A percentile compares a stretch with the other conserved stretches of the same genome.
Conservation (phyloP, 1,140 invertebrate genomes). For the Drosophila fuyamai region DNA sequence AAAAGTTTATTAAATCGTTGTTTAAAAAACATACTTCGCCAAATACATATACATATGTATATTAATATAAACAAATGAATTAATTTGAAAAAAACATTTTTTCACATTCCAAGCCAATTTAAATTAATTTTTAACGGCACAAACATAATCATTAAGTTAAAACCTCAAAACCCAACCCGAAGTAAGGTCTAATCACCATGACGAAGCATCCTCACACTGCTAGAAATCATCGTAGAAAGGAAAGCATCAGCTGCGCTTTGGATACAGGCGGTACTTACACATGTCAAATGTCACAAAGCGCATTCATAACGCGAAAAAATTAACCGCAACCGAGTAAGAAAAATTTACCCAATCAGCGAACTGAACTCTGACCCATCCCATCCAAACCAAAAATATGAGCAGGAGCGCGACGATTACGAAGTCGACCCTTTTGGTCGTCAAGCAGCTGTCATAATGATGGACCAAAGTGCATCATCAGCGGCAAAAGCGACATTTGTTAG, state of each 20-base stretch:
- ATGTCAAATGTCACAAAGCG: constrained; percentile 78
- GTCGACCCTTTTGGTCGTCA: constrained; percentile 68
- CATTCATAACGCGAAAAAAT: constrained; percentile 71
- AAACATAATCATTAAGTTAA: background rate
- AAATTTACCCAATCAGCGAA: constrained; percentile 71
- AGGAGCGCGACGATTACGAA: constrained; percentile 28
- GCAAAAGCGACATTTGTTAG: constrained; percentile 3
- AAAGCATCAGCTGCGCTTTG: constrained; percentile 52
- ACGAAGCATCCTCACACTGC: constrained; percentile 25
- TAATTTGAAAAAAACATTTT: too few relatives aligned
- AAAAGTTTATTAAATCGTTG: too few relatives aligned
- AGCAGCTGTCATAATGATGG: constrained; percentile 81
- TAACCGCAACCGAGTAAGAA: constrained; percentile 59
- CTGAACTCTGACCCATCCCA: constrained; percentile 12
- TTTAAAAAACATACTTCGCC: too few relatives aligned
- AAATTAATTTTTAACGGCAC: constrained; percentile 45
- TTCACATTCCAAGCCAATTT: constrained; percentile 17
- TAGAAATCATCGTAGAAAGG: constrained; percentile 1
- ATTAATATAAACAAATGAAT: too few relatives aligned
- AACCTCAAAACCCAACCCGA: background rate
- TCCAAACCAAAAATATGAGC: constrained; percentile 6
- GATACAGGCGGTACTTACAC: constrained; percentile 35
- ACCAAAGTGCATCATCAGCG: constrained; percentile 73
- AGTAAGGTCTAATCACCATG: constrained; percentile 61
- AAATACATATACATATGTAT: too few relatives aligned